Percentiles rank a stretch among this genome's conserved stretches.
Evolutionary conservation across 2,797 vertebrate species (phyloP).

Genomic region (Masticophis lateralis): DNA sequence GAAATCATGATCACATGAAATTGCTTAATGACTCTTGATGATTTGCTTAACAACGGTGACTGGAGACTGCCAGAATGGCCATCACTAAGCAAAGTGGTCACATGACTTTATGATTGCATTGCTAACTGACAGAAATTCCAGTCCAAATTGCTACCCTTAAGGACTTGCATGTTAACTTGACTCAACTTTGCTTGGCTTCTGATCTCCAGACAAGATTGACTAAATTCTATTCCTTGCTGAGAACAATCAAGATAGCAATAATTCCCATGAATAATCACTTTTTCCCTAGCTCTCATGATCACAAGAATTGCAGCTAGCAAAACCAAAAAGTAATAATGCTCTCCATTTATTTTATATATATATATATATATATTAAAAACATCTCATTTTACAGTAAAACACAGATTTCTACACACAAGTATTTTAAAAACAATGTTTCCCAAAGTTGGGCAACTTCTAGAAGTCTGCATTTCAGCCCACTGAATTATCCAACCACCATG

Average conservation of each 20-base stretch:
- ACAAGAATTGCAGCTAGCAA: background rate
- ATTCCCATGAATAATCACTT: background rate
- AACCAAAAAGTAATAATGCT: background rate
- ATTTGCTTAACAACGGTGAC: background rate
- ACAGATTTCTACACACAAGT: background rate
- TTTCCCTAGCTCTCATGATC: background rate
- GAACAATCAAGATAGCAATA: background rate
- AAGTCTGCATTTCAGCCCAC: background rate
- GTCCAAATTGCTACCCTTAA: background rate
- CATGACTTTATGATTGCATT: background rate
- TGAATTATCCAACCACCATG: background rate
- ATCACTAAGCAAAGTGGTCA: background rate
- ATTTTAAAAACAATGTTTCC: background rate
- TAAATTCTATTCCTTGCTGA: background rate
- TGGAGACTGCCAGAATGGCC: background rate
- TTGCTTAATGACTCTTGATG: background rate
- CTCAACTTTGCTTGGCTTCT: background rate
- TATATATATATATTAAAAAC: background rate
- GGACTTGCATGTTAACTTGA: background rate
- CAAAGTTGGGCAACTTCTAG: background rate
- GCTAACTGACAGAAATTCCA: background rate
- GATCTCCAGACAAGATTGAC: background rate
- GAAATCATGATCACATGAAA: background rate
- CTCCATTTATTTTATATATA: background rate
- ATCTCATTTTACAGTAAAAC: background rate